These are phyloP conservation scores for Zophobas morio DNA, from an alignment of 1,140 invertebrate genomes.

Conservation along the genomic window DNA sequence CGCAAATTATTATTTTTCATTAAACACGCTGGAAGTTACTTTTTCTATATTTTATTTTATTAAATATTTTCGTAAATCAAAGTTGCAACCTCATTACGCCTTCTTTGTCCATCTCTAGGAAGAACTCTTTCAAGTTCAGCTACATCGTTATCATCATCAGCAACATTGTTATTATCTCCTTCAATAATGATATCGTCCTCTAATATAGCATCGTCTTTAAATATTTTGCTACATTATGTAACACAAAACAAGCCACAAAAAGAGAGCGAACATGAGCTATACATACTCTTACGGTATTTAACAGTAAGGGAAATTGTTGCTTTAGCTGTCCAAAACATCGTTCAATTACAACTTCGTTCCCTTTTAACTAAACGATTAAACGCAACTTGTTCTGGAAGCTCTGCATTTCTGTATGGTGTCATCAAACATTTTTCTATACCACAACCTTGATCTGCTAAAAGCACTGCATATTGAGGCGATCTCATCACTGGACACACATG, in stretches of 20 bases:
- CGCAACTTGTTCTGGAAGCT: conserved; percentile 35
- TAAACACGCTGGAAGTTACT: no score
- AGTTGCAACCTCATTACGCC: no score
- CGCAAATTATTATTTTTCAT: no score
- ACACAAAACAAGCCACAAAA: conserved; percentile 3
- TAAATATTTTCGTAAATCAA: no score
- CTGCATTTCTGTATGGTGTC: conserved; percentile 49
- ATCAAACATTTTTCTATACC: conserved; percentile 51
- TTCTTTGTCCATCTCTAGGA: no score
- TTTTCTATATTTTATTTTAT: no score
- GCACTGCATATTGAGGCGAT: conserved; percentile 8
- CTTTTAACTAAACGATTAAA: conserved; percentile 47
- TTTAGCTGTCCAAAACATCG: conserved; percentile 21
- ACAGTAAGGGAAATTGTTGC: conserved; percentile 9
- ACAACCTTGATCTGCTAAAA: conserved; percentile 54
- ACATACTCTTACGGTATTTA: background rate
- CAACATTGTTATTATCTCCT: no score
- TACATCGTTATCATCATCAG: no score
- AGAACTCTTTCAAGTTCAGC: no score
- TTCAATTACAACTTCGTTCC: conserved; percentile 42
- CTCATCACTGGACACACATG: conserved; percentile 2
- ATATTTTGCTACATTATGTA: conserved; percentile 17
- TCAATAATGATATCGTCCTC: background rate
- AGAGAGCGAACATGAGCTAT: background rate
- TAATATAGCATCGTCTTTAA: background rate